Evolutionary conservation across 2,888 invertebrate species (phyloP).

Genomic region (Cheilosia urbana): DNA sequence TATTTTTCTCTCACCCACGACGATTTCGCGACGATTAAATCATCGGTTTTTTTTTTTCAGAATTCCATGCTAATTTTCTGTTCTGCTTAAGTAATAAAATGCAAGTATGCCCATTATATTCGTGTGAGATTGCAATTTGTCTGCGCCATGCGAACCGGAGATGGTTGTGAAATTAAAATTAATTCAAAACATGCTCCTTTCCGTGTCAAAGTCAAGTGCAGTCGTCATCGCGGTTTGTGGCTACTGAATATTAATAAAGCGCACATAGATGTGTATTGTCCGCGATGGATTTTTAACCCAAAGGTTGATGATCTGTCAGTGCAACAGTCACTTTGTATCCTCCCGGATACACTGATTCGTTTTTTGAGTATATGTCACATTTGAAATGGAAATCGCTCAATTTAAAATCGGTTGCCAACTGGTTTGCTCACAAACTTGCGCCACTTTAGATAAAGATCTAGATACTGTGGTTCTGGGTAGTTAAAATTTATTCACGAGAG

Average conservation of each 20-base stretch:
- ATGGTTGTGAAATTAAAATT: constrained; percentile 16
- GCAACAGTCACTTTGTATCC: constrained; percentile 10
- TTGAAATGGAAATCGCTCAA: constrained; percentile 3
- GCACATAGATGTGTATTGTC: constrained; percentile 21
- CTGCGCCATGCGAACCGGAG: constrained; percentile 30
- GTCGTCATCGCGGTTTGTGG: neutral
- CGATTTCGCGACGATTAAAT: constrained; percentile 36
- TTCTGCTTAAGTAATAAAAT: constrained; percentile 3
- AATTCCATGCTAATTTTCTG: constrained; percentile 38
- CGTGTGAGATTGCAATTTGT: constrained; percentile 9
- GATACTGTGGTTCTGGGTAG: neutral
- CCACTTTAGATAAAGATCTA: constrained; percentile 11
- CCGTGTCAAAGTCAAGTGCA: constrained; percentile 61
- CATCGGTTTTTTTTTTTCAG: constrained; percentile 33
- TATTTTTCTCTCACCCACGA: constrained; percentile 34
- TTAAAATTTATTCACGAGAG: constrained; percentile 13
- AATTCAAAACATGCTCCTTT: constrained; percentile 32
- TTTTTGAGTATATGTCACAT: neutral
- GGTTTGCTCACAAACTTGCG: constrained; percentile 5
- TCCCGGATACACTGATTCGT: constrained; percentile 40
- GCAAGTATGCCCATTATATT: constrained; percentile 1
- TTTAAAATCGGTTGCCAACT: neutral
- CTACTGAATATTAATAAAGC: constrained; percentile 30
- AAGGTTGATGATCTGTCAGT: constrained; percentile 28
- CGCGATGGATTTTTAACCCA: constrained; percentile 12